A percentile compares a stretch with the other conserved stretches of the same genome.
These are phyloP conservation scores for Melangyna quadrimaculata DNA, from an alignment of 2,888 invertebrate genomes.

Conservation along the genomic window DNA sequence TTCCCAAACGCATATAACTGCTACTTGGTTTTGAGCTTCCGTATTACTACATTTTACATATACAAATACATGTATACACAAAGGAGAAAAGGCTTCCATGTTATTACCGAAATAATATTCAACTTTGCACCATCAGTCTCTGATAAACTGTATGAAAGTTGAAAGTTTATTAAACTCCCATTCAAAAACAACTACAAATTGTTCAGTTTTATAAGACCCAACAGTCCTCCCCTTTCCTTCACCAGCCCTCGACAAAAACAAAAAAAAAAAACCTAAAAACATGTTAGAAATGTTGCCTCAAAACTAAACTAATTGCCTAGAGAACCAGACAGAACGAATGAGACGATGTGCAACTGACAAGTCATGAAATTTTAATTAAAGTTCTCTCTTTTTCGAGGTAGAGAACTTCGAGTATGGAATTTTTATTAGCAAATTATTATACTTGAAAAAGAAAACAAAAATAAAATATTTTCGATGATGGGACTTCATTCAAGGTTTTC, in stretches of 20 bases:
- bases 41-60: too few species aligned
- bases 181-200: background rate
- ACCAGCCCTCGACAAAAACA: background rate
- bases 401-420: slow-evolving; percentile 10
- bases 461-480: slow-evolving; percentile 6
- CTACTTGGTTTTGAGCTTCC: background rate
- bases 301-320: slow-evolving; percentile 47
- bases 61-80: background rate
- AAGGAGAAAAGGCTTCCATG: background rate
- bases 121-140: background rate
- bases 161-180: slow-evolving; percentile 26
- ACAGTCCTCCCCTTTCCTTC: background rate
- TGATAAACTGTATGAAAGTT: slow-evolving; percentile 1
- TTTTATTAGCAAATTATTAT: slow-evolving; percentile 57
- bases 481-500: slow-evolving; percentile 17
- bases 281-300: slow-evolving; percentile 21
- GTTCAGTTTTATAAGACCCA: background rate
- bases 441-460: background rate
- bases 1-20: background rate
- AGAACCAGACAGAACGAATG: slow-evolving; percentile 14
- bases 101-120: slow-evolving; percentile 2
- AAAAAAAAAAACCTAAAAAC: background rate
- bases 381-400: slow-evolving; percentile 19
- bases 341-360: slow-evolving; percentile 55
- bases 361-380: slow-evolving; percentile 71